A percentile compares a stretch with the other conserved stretches of the same genome.
Conservation (phyloP, 2,113 vertebrate genomes). For the Actenoides hombroni region DNA sequence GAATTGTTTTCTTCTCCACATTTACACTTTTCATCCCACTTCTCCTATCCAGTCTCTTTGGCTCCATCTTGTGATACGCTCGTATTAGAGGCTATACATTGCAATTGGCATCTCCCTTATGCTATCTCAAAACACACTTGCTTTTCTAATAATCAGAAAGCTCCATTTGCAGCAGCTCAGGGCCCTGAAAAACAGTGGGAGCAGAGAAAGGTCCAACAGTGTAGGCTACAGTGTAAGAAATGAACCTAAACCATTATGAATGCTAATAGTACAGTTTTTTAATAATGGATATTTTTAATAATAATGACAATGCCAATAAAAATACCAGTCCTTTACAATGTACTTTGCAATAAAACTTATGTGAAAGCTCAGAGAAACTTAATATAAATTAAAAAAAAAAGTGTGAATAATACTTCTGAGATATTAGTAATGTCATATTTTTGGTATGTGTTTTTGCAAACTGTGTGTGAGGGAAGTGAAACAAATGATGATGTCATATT, state of each 20-base stretch:
- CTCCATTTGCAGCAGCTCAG: background rate
- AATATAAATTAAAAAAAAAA: background rate
- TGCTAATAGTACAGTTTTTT: background rate
- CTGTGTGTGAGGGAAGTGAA: background rate
- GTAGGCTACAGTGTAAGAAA: background rate
- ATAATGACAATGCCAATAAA: background rate
- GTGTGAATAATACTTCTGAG: background rate
- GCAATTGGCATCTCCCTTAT: background rate
- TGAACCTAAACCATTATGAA: background rate
- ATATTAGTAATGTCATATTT: background rate
- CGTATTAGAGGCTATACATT: background rate
- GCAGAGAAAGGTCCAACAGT: background rate
- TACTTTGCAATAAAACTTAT: background rate
- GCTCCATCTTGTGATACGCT: conserved; percentile 69
- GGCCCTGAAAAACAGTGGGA: background rate
- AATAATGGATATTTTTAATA: background rate
- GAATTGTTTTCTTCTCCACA: background rate
- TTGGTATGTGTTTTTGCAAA: background rate
- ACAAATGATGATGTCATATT: background rate
- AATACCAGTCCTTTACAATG: background rate
- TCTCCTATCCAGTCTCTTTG: conserved; percentile 57
- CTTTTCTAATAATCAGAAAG: background rate
- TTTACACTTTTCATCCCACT: background rate
- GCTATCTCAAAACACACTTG: background rate
- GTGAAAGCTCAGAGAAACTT: background rate